Evolutionary conservation across 2,113 vertebrate species (phyloP).

Genomic region (Tapirus terrestris): DNA sequence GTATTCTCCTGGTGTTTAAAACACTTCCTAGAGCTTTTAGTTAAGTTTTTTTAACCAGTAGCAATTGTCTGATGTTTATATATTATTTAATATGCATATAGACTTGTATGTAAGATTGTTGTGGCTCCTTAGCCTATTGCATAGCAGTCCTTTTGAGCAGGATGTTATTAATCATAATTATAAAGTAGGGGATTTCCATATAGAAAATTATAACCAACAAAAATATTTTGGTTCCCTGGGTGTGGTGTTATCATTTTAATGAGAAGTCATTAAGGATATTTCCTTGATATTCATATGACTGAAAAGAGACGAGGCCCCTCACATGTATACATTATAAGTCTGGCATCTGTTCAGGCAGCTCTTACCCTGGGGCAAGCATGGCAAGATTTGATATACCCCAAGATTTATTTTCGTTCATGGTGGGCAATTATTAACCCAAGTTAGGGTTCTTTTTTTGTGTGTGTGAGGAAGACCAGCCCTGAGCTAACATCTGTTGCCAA

Average conservation of each 20-base stretch:
- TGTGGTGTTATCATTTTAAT: neutral
- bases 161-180: neutral
- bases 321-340: neutral
- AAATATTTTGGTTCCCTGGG: neutral
- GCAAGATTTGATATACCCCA: neutral
- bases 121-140: neutral
- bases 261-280: neutral
- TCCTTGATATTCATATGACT: neutral
- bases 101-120: neutral
- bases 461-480: too few species aligned
- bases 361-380: neutral
- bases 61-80: neutral
- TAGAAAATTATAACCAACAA: conserved; percentile 40
- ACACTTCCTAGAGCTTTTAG: neutral
- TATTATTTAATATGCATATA: neutral
- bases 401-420: conserved; percentile 3
- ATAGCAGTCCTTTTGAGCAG: conserved; percentile 19
- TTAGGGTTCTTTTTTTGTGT: neutral
- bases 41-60: neutral
- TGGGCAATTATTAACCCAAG: neutral
- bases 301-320: neutral
- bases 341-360: neutral
- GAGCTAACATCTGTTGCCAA: too few species aligned
- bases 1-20: neutral
- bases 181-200: neutral